Evolutionary conservation across 2,113 vertebrate species (phyloP), one percentile per base, ranked within the genome.

Genomic region (Accipiter virgatus): DNA sequence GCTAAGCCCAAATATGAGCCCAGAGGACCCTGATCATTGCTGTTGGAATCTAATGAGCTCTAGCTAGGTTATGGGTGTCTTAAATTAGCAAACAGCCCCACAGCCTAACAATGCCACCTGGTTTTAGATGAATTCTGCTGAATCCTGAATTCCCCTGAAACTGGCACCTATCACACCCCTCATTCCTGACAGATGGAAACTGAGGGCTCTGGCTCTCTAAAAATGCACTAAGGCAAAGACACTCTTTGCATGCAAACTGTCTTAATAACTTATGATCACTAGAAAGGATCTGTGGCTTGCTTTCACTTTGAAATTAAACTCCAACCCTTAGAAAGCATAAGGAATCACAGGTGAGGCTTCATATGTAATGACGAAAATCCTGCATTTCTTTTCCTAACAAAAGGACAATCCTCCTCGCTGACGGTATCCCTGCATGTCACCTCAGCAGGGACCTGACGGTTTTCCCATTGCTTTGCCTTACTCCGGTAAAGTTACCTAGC

Each of bases 11-110:
- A 86, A 90, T 75, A 36, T 1, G n/a, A 95, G 43, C 83, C 72
- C 67, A 93, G 65, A 73, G 48, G 87, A 67, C 16, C 63, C 48
- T 31, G 19, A 53, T 58, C 15, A 15, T 32, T 4, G 2, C 70
- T 94, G 85, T 16, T 58, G 89, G 68, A 95, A 95, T 80, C 47
- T 94, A 89, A 94, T 84, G 83, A 96, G 53, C 29, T 87, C 72
- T 9, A 22, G 40, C 50, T 87, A 94, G 90, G 56, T 81, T 94
- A 88, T 92, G 65, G 79, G 45, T 50, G 47, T 81, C 50, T 95
- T 83, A 92, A 95, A 95, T 59, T 45, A 96, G 45, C 52, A 90
- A 87, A 65, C 71, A 82, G 27, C 45, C 88, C 78, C 36, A 56
- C 48, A 87, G 53, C 56, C 45, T 79, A 58, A 59, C 45, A 68